Evolutionary conservation across 2,888 invertebrate species (phyloP).

Genomic region (Tuta absoluta): DNA sequence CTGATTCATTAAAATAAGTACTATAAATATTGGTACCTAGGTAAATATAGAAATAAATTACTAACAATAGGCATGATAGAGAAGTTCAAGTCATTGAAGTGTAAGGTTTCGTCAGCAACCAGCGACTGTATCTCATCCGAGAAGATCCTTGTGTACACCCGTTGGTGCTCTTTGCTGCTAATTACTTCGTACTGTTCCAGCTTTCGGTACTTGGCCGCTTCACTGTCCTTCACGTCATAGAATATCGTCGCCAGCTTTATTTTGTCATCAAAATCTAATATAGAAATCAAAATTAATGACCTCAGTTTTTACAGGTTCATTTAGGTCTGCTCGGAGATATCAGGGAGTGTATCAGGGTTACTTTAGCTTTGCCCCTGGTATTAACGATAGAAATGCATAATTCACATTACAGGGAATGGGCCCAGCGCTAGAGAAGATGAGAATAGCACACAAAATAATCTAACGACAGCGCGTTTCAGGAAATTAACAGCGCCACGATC

Average conservation of each 20-base stretch:
- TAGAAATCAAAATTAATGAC: slow-evolving; percentile 24
- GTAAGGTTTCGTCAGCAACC: slow-evolving; percentile 64
- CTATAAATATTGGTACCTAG: neutral
- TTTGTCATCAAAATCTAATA: slow-evolving; percentile 76
- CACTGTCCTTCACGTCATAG: slow-evolving; percentile 61
- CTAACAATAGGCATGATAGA: slow-evolving; percentile 78
- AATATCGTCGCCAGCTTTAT: slow-evolving; percentile 63
- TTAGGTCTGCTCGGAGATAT: too few species aligned
- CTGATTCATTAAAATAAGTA: too few species aligned
- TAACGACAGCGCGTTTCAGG: too few species aligned
- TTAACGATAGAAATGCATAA: too few species aligned
- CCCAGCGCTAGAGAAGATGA: too few species aligned
- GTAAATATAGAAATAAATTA: slow-evolving; percentile 28
- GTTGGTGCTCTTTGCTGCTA: slow-evolving; percentile 66
- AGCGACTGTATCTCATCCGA: slow-evolving; percentile 69
- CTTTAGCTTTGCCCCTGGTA: too few species aligned
- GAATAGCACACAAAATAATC: too few species aligned
- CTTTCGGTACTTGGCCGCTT: slow-evolving; percentile 60
- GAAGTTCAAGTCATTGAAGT: slow-evolving; percentile 70
- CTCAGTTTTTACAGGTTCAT: neutral
- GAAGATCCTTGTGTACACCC: slow-evolving; percentile 72
- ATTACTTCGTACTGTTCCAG: slow-evolving; percentile 67
- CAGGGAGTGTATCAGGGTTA: too few species aligned
- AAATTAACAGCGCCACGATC: too few species aligned
- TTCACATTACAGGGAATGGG: too few species aligned